phyloP scores from a whole-genome alignment of 2,888 invertebrate species.

The Anthrax anthrax region DNA sequence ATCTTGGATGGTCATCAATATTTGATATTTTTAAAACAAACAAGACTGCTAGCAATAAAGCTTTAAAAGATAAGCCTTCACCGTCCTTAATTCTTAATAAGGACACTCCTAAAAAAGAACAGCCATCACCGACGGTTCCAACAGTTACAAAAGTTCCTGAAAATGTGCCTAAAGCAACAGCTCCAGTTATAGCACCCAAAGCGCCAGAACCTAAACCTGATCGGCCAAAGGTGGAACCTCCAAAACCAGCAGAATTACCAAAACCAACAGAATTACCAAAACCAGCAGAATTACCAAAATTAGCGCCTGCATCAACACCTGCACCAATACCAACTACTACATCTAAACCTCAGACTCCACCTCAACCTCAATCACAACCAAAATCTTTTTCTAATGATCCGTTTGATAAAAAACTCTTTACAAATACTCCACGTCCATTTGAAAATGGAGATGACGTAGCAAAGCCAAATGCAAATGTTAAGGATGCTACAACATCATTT shows the following conservation, averaged over 20 bases:
- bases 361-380: constrained; percentile 9
- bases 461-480: constrained; percentile 18
- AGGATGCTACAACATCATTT: constrained; percentile 28
- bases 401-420: constrained; percentile 21
- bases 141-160: constrained; percentile 9
- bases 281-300: neutral
- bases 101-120: neutral
- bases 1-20: constrained; percentile 28
- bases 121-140: constrained; percentile 5
- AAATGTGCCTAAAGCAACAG: neutral
- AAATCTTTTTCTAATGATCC: constrained; percentile 11
- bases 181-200: neutral
- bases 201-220: constrained; percentile 1
- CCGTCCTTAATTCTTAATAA: neutral
- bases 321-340: constrained; percentile 19
- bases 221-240: constrained; percentile 1
- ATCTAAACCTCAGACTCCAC: constrained; percentile 6
- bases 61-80: constrained; percentile 18
- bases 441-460: constrained; percentile 20
- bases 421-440: constrained; percentile 15
- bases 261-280: constrained; percentile 1
- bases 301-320: constrained; percentile 12
- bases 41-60: constrained; percentile 19
- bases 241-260: constrained; percentile 2
- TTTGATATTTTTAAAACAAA: constrained; percentile 28